phyloP scores from a whole-genome alignment of 1,140 invertebrate species.

The Chironomus striatipennis region DNA sequence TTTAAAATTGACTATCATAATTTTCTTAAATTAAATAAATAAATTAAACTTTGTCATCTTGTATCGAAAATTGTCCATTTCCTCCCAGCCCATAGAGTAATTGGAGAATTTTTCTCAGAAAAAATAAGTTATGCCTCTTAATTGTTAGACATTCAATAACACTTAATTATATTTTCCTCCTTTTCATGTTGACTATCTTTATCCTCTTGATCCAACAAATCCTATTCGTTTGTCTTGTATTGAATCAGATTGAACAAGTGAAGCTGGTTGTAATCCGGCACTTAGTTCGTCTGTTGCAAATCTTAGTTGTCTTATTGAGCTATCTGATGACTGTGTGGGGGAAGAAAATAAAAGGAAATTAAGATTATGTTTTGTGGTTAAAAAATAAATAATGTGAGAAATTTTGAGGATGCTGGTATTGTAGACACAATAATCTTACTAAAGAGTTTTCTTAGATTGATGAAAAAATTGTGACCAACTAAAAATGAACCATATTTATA shows the following conservation, averaged over 20 bases:
- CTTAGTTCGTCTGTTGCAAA: neutral
- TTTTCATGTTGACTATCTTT: neutral
- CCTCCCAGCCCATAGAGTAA: constrained; percentile 4
- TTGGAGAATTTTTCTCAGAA: constrained; percentile 3
- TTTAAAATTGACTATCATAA: no score
- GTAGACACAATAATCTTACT: no score
- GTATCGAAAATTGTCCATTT: constrained; percentile 14
- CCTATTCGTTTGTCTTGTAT: constrained; percentile 17
- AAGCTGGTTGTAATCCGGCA: neutral
- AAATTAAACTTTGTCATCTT: neutral
- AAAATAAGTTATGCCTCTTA: neutral
- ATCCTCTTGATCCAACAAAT: neutral
- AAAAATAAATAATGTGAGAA: no score
- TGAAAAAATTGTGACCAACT: no score
- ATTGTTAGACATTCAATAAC: constrained; percentile 1
- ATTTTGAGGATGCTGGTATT: neutral
- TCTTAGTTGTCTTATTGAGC: neutral
- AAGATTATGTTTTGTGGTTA: neutral
- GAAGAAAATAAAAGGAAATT: neutral
- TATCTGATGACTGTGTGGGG: neutral
- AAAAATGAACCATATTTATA: no score
- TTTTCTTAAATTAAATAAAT: neutral
- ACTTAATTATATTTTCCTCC: neutral
- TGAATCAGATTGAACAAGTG: neutral
- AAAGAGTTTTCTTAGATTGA: no score